A percentile compares a stretch with the other conserved stretches of the same genome.
Evolutionary conservation across 2,888 invertebrate genomes (phyloP).

Genomic region (Ceramica pisi): DNA sequence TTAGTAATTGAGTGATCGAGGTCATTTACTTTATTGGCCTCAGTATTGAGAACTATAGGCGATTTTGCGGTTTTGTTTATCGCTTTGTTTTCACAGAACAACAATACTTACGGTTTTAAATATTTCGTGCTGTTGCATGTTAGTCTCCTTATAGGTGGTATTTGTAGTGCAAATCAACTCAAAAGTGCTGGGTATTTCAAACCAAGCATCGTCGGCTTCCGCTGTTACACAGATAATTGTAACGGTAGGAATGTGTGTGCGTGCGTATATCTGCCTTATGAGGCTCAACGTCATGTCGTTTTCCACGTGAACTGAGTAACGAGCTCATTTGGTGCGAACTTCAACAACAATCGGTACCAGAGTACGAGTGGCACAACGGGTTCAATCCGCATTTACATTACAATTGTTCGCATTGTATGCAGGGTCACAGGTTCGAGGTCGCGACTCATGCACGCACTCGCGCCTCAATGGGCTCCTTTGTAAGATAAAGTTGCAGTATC

Average conservation of each 20-base stretch:
- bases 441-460: slow-evolving; percentile 74
- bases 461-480: slow-evolving; percentile 73
- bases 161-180: background rate
- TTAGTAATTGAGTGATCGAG: slow-evolving; percentile 1
- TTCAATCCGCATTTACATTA: slow-evolving; percentile 85
- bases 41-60: background rate
- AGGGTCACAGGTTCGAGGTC: slow-evolving; percentile 89
- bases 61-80: slow-evolving; percentile 10
- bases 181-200: background rate
- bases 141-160: background rate
- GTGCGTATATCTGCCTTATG: slow-evolving; percentile 37
- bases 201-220: slow-evolving; percentile 4
- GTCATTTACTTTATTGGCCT: slow-evolving; percentile 16
- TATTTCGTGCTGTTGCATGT: background rate
- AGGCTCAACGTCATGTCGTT: slow-evolving; percentile 38
- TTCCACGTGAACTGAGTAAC: slow-evolving; percentile 57
- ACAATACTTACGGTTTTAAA: slow-evolving; percentile 10
- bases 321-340: slow-evolving; percentile 55
- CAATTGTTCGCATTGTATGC: slow-evolving; percentile 85
- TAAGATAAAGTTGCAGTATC: slow-evolving; percentile 61
- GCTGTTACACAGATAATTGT: slow-evolving; percentile 17
- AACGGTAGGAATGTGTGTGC: slow-evolving; percentile 29
- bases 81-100: slow-evolving; percentile 13
- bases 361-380: slow-evolving; percentile 77
- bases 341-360: slow-evolving; percentile 79